These are phyloP conservation scores for Sparidentex hasta DNA, from an alignment of 2,797 vertebrate genomes.

Conservation along the genomic window DNA sequence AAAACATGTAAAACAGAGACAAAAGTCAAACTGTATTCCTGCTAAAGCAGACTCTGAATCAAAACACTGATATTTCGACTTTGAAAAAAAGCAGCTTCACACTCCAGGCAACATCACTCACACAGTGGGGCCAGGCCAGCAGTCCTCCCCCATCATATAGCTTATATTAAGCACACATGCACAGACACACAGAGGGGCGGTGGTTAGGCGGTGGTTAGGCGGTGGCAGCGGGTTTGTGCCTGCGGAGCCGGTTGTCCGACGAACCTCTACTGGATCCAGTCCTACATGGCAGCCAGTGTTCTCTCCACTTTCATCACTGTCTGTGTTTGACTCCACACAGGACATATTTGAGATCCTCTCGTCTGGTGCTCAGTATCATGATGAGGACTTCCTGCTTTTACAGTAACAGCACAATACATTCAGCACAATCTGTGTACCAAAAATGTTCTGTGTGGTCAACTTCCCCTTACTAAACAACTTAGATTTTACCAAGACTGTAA, in stretches of 20 bases:
- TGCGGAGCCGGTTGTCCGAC: conserved; percentile 30
- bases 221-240: conserved; percentile 7
- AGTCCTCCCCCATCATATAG: neutral
- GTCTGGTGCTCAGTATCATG: neutral
- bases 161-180: neutral
- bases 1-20: neutral
- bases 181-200: conserved; percentile 4
- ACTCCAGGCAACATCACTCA: conserved; percentile 31
- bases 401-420: neutral
- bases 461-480: neutral
- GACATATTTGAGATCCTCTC: neutral
- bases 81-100: conserved; percentile 9
- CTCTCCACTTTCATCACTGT: conserved; percentile 18
- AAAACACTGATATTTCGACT: conserved; percentile 4
- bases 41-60: neutral
- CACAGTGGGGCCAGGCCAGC: neutral
- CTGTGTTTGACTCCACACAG: conserved; percentile 5
- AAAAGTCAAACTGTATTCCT: neutral
- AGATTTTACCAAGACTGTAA: neutral
- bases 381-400: neutral
- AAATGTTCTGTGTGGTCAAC: no score
- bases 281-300: conserved; percentile 3
- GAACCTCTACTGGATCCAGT: conserved; percentile 18
- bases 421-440: neutral
- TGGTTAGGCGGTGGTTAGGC: conserved; percentile 2